These are phyloP conservation scores for Lacerta bilineata DNA, from an alignment of 2,797 vertebrate species.

Conservation along the genomic window DNA sequence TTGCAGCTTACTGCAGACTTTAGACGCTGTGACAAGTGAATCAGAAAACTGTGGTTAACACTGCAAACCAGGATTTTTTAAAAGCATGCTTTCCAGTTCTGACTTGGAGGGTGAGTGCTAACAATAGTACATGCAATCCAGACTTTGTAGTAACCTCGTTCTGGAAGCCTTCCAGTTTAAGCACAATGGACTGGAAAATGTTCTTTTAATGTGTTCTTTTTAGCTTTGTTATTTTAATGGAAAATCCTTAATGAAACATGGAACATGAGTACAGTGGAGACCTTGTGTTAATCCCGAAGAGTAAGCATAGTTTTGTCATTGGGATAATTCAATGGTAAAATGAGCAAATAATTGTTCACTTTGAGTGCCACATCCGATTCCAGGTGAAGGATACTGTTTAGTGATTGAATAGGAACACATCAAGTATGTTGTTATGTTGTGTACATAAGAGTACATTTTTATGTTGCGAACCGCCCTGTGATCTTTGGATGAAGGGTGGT, in stretches of 20 bases:
- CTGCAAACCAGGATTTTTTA: not conserved
- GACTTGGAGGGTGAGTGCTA: not conserved
- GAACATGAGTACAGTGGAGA: not conserved
- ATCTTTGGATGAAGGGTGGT: no score
- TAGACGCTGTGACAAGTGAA: not conserved
- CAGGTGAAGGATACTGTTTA: not conserved
- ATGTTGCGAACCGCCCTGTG: no score
- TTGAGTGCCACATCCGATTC: not conserved
- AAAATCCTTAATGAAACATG: not conserved
- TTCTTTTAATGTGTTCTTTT: not conserved
- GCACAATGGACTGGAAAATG: not conserved
- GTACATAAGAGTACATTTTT: no score
- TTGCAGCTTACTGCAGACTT: not conserved
- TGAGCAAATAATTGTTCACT: not conserved
- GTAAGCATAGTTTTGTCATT: not conserved
- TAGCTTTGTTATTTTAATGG: not conserved
- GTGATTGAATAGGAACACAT: not conserved
- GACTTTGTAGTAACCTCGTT: not conserved
- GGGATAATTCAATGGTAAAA: not conserved
- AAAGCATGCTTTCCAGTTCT: not conserved
- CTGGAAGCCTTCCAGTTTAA: not conserved
- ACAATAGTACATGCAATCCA: not conserved
- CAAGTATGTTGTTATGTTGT: no score
- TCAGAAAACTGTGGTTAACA: not conserved
- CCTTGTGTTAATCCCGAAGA: not conserved